Conservation (phyloP, 2,113 vertebrate genomes). For the Centropus bengalensis region DNA sequence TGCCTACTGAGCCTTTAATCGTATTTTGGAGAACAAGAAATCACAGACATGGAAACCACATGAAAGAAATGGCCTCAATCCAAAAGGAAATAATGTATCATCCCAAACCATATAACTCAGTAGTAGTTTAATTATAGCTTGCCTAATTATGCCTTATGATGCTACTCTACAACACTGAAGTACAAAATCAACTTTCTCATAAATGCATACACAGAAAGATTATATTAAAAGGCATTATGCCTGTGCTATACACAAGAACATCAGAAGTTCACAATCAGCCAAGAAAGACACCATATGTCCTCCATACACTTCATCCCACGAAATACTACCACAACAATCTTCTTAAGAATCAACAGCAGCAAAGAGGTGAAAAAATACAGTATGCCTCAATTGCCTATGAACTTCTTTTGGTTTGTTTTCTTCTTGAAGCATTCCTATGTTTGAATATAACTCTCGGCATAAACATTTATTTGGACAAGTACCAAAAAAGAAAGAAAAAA, state of each 20-base stretch:
- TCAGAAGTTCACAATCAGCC: neutral
- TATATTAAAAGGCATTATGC: neutral
- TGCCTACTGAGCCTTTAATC: neutral
- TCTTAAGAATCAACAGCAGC: neutral
- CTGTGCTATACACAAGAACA: neutral
- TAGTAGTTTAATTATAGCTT: conserved; percentile 46
- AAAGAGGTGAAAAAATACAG: accelerated
- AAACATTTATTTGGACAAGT: neutral
- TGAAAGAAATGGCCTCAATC: conserved; percentile 47
- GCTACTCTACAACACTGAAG: neutral
- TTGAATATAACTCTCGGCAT: neutral
- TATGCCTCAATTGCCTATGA: neutral
- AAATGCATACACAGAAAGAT: neutral
- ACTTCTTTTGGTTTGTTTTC: neutral
- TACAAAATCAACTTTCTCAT: neutral
- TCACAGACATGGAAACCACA: conserved; percentile 26
- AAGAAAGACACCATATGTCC: neutral
- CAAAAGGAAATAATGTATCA: conserved; percentile 45
- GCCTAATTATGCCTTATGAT: conserved; percentile 16
- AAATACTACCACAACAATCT: neutral
- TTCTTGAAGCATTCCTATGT: neutral
- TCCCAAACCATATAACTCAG: conserved; percentile 8
- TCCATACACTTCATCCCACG: neutral
- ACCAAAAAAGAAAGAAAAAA: neutral
- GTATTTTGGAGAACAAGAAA: conserved; percentile 28